A percentile compares a stretch with the other conserved stretches of the same genome.
phyloP scores from a whole-genome alignment of 2,797 vertebrate species.

The Amblyopsis hoosieri region DNA sequence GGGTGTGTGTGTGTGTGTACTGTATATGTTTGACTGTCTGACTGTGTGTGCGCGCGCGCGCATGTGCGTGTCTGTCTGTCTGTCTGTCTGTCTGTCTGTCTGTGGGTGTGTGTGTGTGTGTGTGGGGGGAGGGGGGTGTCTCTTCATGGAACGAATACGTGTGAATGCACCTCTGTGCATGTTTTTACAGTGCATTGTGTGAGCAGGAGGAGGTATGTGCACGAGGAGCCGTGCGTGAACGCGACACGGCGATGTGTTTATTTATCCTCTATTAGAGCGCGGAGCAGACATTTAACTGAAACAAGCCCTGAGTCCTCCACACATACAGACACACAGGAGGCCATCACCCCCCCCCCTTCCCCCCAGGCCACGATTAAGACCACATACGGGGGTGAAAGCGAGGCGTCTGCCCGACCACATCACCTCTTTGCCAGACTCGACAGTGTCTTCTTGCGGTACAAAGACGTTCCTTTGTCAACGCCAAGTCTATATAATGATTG shows the following conservation, averaged over 20 bases:
- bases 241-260: conserved; percentile 73
- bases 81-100: neutral
- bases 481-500: no score
- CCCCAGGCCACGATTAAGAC: conserved; percentile 64
- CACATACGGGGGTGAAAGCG: conserved; percentile 69
- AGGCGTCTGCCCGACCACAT: conserved; percentile 15
- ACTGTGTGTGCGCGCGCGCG: neutral
- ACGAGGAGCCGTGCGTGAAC: conserved; percentile 3
- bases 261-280: conserved; percentile 78
- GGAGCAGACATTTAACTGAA: conserved; percentile 76
- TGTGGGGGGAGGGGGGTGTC: no score
- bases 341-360: neutral
- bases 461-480: no score
- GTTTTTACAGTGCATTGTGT: conserved; percentile 2
- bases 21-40: conserved; percentile 2
- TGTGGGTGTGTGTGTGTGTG: no score
- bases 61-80: neutral
- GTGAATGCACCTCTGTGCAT: conserved; percentile 1
- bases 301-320: conserved; percentile 53
- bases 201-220: conserved; percentile 34
- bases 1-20: neutral
- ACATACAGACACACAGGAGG: neutral
- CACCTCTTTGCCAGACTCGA: neutral
- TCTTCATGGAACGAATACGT: conserved; percentile 6
- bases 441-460: no score